Base-by-base conservation (phyloP, 2,113 vertebrate species). In the Mastomys natalensis region DNA sequence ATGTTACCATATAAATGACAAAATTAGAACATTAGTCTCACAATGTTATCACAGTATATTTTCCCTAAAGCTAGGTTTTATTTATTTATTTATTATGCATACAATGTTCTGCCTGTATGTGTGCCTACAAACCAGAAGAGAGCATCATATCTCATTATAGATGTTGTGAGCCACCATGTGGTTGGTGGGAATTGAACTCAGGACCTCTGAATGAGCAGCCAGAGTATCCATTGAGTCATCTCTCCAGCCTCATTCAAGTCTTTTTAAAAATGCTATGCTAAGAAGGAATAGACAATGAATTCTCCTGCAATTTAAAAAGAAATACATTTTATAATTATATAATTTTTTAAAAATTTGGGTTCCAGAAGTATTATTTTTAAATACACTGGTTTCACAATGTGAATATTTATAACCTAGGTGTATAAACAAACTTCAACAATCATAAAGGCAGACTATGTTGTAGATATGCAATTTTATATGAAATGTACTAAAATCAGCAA, bases 281-380 rank as follows among this genome's bases (percentile, higher is more conserved):
- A 91, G 98, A 95, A 97, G 73, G 90, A 73, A 64, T 81, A 78
- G 78, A 91, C 91, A 95, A 87, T 85, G 6, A 26, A 96, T 60
- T 51, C 17, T 95, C 76, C 10, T 92, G 40, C 1, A 5, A 86
- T 55, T 95, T 87, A 55, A 91, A 92, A 88, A 40, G 34, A 29
- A 90, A 60, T 95, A 81, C 21, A 87, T 95, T 96, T 91, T 3
- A 93, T 85, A 55, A 4, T 48, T 72, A 68, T 62, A 51, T n/a
- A 62, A 87, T 12, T 13, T 95, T 53, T 81, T 66, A 72, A 92
- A 2, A 82, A 89, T 96, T 70, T 4, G 29, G 74, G 81, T 93
- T 74, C 68, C 31, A 51, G n/a, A 40, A 84, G 62, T 92, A 90
- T 16, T 70, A 78, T 51, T 88, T 97, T 72, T 55, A 97, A 96